Conservation (phyloP, 1,140 invertebrate species). For the Macrobrachium rosenbergii region DNA sequence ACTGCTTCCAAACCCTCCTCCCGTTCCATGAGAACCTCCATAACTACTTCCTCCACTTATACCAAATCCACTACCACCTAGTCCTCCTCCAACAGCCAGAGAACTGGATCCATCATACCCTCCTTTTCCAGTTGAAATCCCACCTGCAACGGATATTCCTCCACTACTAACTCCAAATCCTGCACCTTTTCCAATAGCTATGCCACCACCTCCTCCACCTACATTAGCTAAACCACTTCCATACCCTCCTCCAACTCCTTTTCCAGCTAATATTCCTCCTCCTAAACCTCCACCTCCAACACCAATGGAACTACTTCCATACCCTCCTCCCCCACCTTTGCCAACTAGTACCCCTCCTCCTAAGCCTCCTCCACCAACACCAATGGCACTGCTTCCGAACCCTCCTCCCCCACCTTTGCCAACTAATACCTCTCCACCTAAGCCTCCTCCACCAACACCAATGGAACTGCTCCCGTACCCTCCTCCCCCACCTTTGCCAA, state of each 20-base stretch:
- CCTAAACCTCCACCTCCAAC: neutral
- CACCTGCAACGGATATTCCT: too few species aligned
- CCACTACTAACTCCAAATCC: neutral
- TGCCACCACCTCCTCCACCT: slow-evolving; percentile 32
- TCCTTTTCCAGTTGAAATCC: too few species aligned
- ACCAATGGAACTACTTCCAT: neutral
- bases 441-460: slow-evolving; percentile 11
- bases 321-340: neutral
- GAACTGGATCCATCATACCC: too few species aligned
- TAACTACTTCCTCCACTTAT: neutral
- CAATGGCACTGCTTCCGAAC: too few species aligned
- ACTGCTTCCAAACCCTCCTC: neutral
- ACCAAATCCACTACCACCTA: neutral
- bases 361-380: neutral
- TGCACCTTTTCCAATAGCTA: neutral
- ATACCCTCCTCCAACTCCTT: neutral
- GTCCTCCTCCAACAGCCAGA: neutral
- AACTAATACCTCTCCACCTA: neutral
- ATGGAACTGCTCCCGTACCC: neutral
- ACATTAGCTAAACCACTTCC: slow-evolving; percentile 25
- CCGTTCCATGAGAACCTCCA: neutral
- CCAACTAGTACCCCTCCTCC: neutral
- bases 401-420: slow-evolving; percentile 39
- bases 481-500: slow-evolving; percentile 41
- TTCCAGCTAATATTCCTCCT: neutral